Evolutionary conservation across 2,797 vertebrate species (phyloP).

Genomic region (Adrianichthys oophorus): DNA sequence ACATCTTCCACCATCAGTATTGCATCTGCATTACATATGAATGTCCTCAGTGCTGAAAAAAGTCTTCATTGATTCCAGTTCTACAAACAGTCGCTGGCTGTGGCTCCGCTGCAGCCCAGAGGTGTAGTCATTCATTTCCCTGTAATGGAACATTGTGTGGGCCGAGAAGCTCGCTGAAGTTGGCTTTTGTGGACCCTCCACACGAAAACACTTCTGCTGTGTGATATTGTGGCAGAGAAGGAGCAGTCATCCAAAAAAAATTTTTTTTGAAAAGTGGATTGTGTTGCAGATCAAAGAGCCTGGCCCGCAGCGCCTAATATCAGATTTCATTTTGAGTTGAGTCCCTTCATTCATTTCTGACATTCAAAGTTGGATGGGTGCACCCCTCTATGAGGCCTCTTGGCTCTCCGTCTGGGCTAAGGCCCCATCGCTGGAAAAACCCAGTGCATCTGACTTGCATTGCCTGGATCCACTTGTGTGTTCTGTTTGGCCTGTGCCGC

Average conservation of each 20-base stretch:
- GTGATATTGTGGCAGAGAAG: conserved; percentile 66
- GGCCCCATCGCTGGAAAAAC: conserved; percentile 82
- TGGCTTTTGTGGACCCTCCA: conserved; percentile 47
- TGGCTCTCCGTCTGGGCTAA: conserved; percentile 65
- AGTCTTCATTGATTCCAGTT: conserved; percentile 35
- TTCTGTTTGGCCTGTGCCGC: conserved; percentile 77
- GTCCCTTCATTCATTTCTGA: conserved; percentile 84
- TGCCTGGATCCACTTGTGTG: conserved; percentile 83
- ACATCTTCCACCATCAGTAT: conserved; percentile 38
- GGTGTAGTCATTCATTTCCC: conserved; percentile 51
- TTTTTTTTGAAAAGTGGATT: conserved; percentile 54
- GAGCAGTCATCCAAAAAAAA: conserved; percentile 57
- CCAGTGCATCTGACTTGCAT: conserved; percentile 79
- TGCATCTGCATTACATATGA: conserved; percentile 39
- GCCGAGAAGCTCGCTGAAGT: conserved; percentile 55
- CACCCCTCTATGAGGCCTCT: conserved; percentile 75
- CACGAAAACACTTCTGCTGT: conserved; percentile 65
- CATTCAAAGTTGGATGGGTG: conserved; percentile 78
- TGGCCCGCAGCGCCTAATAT: conserved; percentile 67
- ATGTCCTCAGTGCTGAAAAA: conserved; percentile 27
- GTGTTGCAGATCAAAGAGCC: conserved; percentile 73
- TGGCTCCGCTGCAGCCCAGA: conserved; percentile 45
- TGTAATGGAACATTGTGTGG: conserved; percentile 75
- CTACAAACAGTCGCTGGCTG: conserved; percentile 53
- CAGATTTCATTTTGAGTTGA: conserved; percentile 77